Evolutionary conservation across 2,797 vertebrate genomes (phyloP), one percentile per base, ranked within the genome.

Genomic region (Argentina silus): DNA sequence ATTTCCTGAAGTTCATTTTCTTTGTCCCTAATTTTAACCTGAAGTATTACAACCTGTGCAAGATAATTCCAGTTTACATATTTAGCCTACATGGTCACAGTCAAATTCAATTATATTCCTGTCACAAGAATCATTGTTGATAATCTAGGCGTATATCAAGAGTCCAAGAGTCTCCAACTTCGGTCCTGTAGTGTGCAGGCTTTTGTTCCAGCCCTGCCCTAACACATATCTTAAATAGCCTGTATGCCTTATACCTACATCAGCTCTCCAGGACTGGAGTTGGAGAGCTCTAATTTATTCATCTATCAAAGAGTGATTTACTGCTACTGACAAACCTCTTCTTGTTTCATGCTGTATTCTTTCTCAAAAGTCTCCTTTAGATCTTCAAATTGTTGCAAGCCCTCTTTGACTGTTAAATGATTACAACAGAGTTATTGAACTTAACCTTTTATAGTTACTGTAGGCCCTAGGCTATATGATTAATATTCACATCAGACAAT

Each of bases 391-490:
- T 96, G 92, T 89, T 96, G 90, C 78, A 92, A 78, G 77, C 78
- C 91, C 81, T 96, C 94, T 89, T 95, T 97, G 77, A 96, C 97
- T 99, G 90, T 43, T 15, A 44, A 44, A 63, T 43, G 7, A n/a
- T 45, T 42, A 43, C 14, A 63, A n/a, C 7, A 59, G 17, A 45
- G 36, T 9, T 45, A 43, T 63, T 43, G n/a, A 27, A 44, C 36
- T 14, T 36, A 36, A 36, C 27, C 27, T 36, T 36, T 36, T 2
- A 36, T 36, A 36, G 27, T 36, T 36, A 36, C 27, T 36, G 27
- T 36, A 36, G 27, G 27, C 27, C 27, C 27, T 36, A 36, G 27
- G 27, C 27, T 36, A 36, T 36, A 36, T 4, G 27, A 36, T 36
- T 36, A 36, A 36, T 2, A 36, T 36, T 36, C 27, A 36, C 27